Percentiles rank a stretch among this genome's conserved stretches.
phyloP scores from a whole-genome alignment of 2,888 invertebrate genomes.

The Drepana falcataria region DNA sequence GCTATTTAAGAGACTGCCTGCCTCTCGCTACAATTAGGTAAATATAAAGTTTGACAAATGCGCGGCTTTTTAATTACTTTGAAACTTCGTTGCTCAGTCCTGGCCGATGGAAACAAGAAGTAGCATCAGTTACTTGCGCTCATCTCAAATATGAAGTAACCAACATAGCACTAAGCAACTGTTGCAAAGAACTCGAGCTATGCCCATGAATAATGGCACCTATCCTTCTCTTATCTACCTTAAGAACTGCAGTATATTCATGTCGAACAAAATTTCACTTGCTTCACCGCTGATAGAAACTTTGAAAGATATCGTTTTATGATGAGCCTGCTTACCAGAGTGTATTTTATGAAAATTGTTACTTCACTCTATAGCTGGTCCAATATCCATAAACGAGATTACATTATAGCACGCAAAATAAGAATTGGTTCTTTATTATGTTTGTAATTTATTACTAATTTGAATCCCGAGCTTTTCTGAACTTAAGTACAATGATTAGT shows the following conservation, averaged over 20 bases:
- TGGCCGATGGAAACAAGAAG: constrained; percentile 40
- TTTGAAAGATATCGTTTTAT: constrained; percentile 24
- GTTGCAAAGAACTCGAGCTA: constrained; percentile 50
- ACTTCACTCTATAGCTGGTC: neutral
- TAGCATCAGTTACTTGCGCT: constrained; percentile 45
- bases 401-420: too few species aligned
- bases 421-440: too few species aligned
- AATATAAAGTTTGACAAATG: neutral
- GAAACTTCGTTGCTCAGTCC: constrained; percentile 18
- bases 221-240: constrained; percentile 56
- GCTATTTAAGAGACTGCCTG: too few species aligned
- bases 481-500: too few species aligned
- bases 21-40: neutral
- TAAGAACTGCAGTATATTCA: constrained; percentile 66
- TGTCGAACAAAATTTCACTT: constrained; percentile 65
- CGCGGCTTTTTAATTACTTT: constrained; percentile 10
- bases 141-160: constrained; percentile 50
- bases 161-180: constrained; percentile 16
- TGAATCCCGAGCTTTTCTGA: too few species aligned
- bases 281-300: constrained; percentile 43
- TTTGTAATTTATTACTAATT: too few species aligned
- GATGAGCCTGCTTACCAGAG: constrained; percentile 11
- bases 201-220: constrained; percentile 58
- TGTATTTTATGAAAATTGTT: constrained; percentile 24
- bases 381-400: too few species aligned